Evolutionary conservation across 2,113 vertebrate species (phyloP).

Genomic region (Cryptomyrus ogoouensis): DNA sequence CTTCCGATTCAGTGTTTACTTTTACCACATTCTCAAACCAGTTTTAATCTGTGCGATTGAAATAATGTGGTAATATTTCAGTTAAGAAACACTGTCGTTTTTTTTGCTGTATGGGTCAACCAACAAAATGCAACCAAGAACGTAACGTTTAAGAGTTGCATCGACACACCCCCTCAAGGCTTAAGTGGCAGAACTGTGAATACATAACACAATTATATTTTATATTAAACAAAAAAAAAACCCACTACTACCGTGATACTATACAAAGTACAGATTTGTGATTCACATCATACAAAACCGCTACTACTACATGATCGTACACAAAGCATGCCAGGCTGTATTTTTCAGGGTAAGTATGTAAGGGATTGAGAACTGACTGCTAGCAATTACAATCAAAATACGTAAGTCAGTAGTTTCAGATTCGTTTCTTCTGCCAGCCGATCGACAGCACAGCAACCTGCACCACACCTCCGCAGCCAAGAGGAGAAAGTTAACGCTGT

Average conservation of each 20-base stretch:
- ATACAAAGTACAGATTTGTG: not conserved
- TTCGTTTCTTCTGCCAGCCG: not conserved
- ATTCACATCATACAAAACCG: not conserved
- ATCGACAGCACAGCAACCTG: not conserved
- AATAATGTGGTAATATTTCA: not conserved
- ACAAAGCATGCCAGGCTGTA: not conserved
- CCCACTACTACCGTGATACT: not conserved
- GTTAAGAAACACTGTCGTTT: not conserved
- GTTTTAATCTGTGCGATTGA: not conserved
- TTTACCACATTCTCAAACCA: not conserved
- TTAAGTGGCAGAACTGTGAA: not conserved
- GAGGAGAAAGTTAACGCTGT: not conserved
- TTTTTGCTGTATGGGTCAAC: not conserved
- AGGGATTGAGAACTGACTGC: not conserved
- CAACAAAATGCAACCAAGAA: not conserved
- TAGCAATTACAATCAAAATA: not conserved
- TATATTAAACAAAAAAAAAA: not conserved
- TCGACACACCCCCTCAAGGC: not conserved
- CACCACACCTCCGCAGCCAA: not conserved
- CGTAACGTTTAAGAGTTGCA: not conserved
- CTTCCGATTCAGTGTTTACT: not conserved
- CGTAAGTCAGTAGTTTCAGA: not conserved
- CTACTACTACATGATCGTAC: not conserved
- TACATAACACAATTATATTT: not conserved
- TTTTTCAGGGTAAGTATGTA: not conserved